Percentiles rank a stretch among this genome's conserved stretches.
Evolutionary conservation across 2,888 invertebrate genomes (phyloP).

Genomic region (Balanococcus diminutus): DNA sequence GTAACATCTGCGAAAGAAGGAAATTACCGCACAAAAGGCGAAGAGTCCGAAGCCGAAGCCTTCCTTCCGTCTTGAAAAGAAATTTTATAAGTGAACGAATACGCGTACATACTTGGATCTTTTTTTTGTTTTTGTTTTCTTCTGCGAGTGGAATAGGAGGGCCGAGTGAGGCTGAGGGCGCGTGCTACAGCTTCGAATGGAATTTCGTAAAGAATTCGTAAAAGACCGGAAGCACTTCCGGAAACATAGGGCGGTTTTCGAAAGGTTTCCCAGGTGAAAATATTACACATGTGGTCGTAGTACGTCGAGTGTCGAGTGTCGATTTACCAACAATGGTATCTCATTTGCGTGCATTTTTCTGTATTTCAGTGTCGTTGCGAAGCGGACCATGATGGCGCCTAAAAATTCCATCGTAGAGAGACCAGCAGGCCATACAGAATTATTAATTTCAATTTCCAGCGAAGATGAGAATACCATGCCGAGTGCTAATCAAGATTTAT

Average conservation of each 20-base stretch:
- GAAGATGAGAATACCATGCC: constrained; percentile 51
- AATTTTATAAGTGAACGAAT: neutral
- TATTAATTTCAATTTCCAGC: constrained; percentile 51
- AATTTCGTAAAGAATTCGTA: constrained; percentile 6
- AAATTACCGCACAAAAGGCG: constrained; percentile 3
- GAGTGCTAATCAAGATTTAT: constrained; percentile 43
- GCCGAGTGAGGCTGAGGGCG: neutral
- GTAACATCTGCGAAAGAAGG: constrained; percentile 26
- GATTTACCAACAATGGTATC: neutral
- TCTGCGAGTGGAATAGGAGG: neutral
- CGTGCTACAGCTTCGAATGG: neutral
- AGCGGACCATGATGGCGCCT: constrained; percentile 53
- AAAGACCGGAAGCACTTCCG: constrained; percentile 11
- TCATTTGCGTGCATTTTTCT: neutral
- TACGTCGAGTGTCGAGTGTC: neutral
- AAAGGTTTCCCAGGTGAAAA: constrained; percentile 33
- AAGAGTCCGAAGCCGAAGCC: neutral
- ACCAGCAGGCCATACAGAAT: constrained; percentile 5
- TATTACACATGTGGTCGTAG: neutral
- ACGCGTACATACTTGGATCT: neutral
- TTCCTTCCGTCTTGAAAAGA: neutral
- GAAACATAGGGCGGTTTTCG: constrained; percentile 2
- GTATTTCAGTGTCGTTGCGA: neutral
- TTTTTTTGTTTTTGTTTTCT: neutral
- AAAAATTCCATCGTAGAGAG: constrained; percentile 41